Base-by-base conservation (phyloP, 2,888 invertebrate genomes). In the Strigamia maritima region DNA sequence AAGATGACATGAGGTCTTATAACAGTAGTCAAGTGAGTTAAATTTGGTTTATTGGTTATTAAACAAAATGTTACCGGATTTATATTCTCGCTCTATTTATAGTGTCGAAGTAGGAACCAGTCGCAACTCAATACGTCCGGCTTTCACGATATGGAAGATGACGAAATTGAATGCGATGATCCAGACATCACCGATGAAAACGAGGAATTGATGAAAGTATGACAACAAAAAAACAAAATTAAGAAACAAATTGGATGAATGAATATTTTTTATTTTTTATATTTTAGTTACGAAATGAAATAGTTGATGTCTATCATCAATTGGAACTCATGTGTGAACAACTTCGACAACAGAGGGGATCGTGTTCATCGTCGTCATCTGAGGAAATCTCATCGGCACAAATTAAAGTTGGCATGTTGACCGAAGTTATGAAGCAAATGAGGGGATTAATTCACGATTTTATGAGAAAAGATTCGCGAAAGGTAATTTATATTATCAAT, bases 281-380 rank as follows among this genome's bases (percentile, higher is more conserved):
- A 80, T 82, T 82, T 31, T 83, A 88, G 87, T 82, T 88, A 79
- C 85, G 85, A 60, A 85, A 87, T 81, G 88, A 88, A 83, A 84
- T 88, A 8, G 83, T 87, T 79, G 84, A 87, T 49, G 86, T 86
- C 1, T 88, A 87, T 81, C 84, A 85, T 22, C 86, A 87, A 79
- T 82, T 88, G 26, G 84, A 86, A 79, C 84, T 85, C 44, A 83
- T 88, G 82, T 87, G 86, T 81, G 83, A 84, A 75, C 85, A 86
- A 79, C 83, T 85, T 14, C 82, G 84, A n/a, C 83, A 83, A 40
- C 81, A 82, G 49, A 80, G 82, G 26, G 81, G 82, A 31, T 83
- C 81, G 31, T 80, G 82, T 14, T 82, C 82, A 1, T 81, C 82
- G 8, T 76, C 81, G 12, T 78, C 79, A 35, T 82, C 83, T 0